Base-by-base conservation (phyloP, 2,797 vertebrate genomes). In the Darevskia nairensis region DNA sequence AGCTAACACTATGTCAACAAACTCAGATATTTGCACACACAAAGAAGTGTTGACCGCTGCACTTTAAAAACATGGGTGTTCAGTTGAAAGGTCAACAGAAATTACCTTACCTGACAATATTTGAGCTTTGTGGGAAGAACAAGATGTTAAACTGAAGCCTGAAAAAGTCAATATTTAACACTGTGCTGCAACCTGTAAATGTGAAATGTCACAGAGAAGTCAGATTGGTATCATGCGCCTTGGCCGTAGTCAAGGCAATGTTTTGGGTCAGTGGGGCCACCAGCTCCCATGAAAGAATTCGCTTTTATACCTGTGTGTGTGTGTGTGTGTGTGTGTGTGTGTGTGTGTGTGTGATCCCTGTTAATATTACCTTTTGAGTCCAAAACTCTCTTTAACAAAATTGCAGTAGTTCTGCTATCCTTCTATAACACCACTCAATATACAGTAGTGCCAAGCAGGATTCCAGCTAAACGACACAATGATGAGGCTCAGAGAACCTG, bases 91-190 rank as follows among this genome's bases (percentile, higher is more conserved):
- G 94, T 95, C 95, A 96, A 93, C 78, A 93, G 61, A 93, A 92
- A 68, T 92, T 91, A 89, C 64, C 29, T 90, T 90, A 86, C 90
- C 88, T 77, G 92, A 95, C 88, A 89, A 90, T 94, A 86, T 94
- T 95, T 96, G 94, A 94, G 71, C 77, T 94, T 89, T 89, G 92
- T 93, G 93, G 91, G 93, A 88, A 85, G 91, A 96, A 94, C 91
- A 91, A 21, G 86, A 64, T 90, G 89, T 92, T 94, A 86, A 94
- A 91, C 71, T 80, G 21, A 10, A 61, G 79, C 88, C 90, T 86
- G 89, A 78, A 86, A 64, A 94, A 92, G 84, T 84, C 91, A 94
- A 92, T 94, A 91, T 92, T 94, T 92, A 86, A 89, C 3, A 0
- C 46, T 81, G 55, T 46, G 46, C 84, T 83, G 76, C 66, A 79